Conservation (phyloP, 2,797 vertebrate genomes). For the Tragopan temminckii region DNA sequence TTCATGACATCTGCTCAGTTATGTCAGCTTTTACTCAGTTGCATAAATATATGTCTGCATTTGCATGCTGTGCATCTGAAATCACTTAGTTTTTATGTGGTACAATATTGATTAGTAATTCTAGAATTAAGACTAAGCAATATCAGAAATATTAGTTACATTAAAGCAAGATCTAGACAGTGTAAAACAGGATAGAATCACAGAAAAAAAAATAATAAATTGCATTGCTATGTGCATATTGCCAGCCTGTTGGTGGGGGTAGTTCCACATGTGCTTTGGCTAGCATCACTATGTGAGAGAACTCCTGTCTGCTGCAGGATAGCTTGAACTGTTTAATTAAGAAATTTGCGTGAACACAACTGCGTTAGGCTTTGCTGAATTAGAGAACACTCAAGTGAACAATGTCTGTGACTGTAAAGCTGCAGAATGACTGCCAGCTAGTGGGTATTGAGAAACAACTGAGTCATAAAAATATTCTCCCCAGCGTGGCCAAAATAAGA, state of each 20-base stretch:
- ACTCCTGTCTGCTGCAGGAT: not conserved
- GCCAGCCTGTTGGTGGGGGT: not conserved
- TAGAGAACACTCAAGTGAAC: not conserved
- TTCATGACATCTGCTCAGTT: not conserved
- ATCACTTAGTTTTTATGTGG: not conserved
- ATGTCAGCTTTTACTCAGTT: not conserved
- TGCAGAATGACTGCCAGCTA: slow-evolving; percentile 19
- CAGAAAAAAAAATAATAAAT: not conserved
- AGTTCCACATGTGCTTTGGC: not conserved
- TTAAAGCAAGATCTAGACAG: not conserved
- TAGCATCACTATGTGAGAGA: not conserved
- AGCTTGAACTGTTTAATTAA: not conserved
- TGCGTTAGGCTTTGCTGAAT: not conserved
- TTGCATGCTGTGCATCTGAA: not conserved
- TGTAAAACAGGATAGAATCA: not conserved
- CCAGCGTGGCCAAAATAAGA: not conserved
- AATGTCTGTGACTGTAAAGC: not conserved
- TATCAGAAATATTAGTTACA: not conserved
- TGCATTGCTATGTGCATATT: not conserved
- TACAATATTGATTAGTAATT: not conserved
- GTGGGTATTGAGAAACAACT: not conserved
- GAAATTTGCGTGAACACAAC: not conserved
- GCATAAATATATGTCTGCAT: not conserved
- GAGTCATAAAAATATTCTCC: not conserved
- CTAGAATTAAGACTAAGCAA: not conserved